Percentiles rank a stretch among this genome's conserved stretches.
Conservation (phyloP, 2,888 invertebrate genomes). For the Cephus nigrinus region DNA sequence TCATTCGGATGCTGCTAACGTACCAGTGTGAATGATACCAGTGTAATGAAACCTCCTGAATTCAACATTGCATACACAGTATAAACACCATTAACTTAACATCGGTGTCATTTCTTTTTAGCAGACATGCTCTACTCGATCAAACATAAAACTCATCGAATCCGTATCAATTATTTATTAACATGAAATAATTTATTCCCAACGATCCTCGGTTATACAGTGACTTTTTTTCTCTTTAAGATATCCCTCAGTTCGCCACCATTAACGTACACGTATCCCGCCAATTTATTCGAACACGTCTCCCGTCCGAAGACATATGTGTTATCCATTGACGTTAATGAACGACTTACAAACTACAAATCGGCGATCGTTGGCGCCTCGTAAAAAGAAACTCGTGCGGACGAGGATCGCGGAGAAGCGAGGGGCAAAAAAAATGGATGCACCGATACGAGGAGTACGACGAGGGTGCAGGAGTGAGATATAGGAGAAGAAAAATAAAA, state of each 20-base stretch:
- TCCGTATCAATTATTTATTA: neutral
- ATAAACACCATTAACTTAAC: neutral
- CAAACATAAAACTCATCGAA: neutral
- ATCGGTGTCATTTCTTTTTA: neutral
- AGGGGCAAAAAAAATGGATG: neutral
- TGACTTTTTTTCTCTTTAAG: neutral
- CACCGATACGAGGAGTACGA: neutral
- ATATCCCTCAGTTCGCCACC: neutral
- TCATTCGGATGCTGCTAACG: neutral
- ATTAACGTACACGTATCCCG: constrained; percentile 12
- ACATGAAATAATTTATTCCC: neutral
- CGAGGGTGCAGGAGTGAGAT: neutral
- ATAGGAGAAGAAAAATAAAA: neutral
- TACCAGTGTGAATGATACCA: neutral
- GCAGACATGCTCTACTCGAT: neutral
- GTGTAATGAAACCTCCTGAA: neutral
- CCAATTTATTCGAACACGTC: constrained; percentile 14
- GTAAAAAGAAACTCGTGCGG: constrained; percentile 4
- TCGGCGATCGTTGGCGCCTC: constrained; percentile 22
- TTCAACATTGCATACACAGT: neutral
- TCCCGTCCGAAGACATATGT: neutral
- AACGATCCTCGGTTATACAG: neutral
- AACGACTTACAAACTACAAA: constrained; percentile 21
- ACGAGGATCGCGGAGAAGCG: neutral
- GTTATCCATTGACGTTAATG: constrained; percentile 17